Base-by-base conservation (phyloP, 2,113 vertebrate species). In the Dolichallabes microphthalmus region DNA sequence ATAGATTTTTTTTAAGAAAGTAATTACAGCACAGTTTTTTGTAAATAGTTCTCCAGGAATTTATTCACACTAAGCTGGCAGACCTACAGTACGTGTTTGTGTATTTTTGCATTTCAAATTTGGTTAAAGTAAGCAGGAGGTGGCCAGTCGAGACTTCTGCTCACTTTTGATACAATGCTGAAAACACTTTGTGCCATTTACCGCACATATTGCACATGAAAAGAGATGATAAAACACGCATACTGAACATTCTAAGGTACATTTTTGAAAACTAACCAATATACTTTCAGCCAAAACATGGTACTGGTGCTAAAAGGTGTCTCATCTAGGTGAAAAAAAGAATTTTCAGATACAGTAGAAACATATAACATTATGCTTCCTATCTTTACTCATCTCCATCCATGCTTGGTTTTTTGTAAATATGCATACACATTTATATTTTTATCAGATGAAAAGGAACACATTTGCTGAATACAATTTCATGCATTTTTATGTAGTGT, bases 91-190 rank as follows among this genome's bases (percentile, higher is more conserved):
- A 63, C 17, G 5, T 66, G n/a, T 25, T 6, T 25, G 20, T 50
- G 71, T 74, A n/a, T 50, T 50, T 74, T 74, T 74, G 39, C 20
- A 74, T 74, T 74, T 25, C 39, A n/a, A 50, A 73, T 73, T 45
- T 3, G 1, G 20, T 50, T 50, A 13, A 73, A 50, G 6, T 25
- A 22, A 11, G 39, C 35, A 74, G 50, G 39, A 50, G 71, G 1
- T 50, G 69, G 8, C 13, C 13, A 12, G 12, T 6, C 1, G 39
- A 25, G 11, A n/a, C 22, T 50, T 25, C 20, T 25, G 39, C 4
- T 73, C 20, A 11, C 35, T 25, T 39, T 25, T 73, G 35, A 45
- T 25, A 50, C 71, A 50, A 4, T 1, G 39, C 22, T n/a, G 50
- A 25, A 74, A 35, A 6, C 2, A 3, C 0, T 5, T 1, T 45